These are phyloP conservation scores for Epizoanthus ramosus DNA, from an alignment of 92 coral and sea anemone genomes.

Conservation along the genomic window DNA sequence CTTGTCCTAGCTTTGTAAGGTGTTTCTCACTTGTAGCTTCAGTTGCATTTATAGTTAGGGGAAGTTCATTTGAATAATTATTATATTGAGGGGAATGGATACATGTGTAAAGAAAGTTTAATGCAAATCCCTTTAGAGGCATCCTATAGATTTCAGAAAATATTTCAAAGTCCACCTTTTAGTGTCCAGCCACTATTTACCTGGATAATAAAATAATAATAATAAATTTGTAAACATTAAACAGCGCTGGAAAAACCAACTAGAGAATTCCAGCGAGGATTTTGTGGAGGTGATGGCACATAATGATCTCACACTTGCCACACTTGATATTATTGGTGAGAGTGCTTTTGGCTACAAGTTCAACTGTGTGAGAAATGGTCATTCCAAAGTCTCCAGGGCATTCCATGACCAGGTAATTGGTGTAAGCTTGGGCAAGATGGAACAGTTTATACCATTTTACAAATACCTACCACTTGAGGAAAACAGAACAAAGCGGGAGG, in stretches of 20 bases:
- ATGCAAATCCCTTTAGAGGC: too few relatives aligned
- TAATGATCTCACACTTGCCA: constrained; percentile 30
- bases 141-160: too few relatives aligned
- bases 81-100: too few relatives aligned
- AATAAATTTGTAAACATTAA: neutral
- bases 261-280: constrained; percentile 18
- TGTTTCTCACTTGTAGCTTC: too few relatives aligned
- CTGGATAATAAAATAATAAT: too few relatives aligned
- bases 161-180: too few relatives aligned
- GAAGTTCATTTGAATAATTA: too few relatives aligned
- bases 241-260: constrained; percentile 23
- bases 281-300: constrained; percentile 46
- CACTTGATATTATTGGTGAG: constrained; percentile 54
- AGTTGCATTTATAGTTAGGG: too few relatives aligned
- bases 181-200: too few relatives aligned
- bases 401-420: constrained; percentile 30
- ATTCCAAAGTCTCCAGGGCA: constrained; percentile 36
- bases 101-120: too few relatives aligned
- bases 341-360: constrained; percentile 60
- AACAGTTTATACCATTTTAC: constrained; percentile 30
- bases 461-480: constrained; percentile 44
- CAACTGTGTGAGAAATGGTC: constrained; percentile 36
- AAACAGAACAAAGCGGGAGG: constrained; percentile 17
- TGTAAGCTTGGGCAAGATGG: constrained; percentile 1
- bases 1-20: too few relatives aligned